Evolutionary conservation across 2,113 vertebrate genomes (phyloP), one percentile per base, ranked within the genome.

Genomic region (Sorex araneus): DNA sequence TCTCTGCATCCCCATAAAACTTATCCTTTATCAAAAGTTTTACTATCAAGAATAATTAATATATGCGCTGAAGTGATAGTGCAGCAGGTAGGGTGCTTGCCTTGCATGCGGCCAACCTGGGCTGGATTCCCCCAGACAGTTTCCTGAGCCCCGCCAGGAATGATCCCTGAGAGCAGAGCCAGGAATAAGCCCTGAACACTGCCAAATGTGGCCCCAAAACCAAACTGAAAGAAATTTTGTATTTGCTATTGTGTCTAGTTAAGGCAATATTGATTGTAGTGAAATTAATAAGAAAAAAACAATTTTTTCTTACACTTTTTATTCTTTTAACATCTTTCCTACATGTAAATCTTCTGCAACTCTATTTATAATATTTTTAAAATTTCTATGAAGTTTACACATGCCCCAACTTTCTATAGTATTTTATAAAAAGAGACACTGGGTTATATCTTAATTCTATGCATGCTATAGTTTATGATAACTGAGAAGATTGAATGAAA

Each of bases 401-500:
- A 36, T 50, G 43, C 11, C 18, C 87, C 77, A 27, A 74, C 69
- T 83, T 91, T 89, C 36, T 85, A 43, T 0, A 88, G 7, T 40
- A 82, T 69, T 74, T 91, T 69, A 73, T 70, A 34, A 86, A 92
- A 86, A 95, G 5, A 10, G 23, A 87, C 25, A 54, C 3, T 64
- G 27, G 15, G 34, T 73, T 40, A 60, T 27, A 12, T 8, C 25
- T 91, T 25, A 43, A 27, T 40, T 78, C 54, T 28, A 50, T 71
- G 66, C 64, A 81, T 64, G 80, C 4, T 32, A 64, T 36, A 69
- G 10, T 43, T 27, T 66, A 78, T 66, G 28, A 79, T 63, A 9
- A 90, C 2, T 60, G 28, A 84, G 34, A 89, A 89, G 45, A n/a
- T 74, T n/a, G 88, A 87, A 89, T 40, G n/a, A 83, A 15, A 88